phyloP scores from a whole-genome alignment of 2,888 invertebrate genomes.

The Craniophora ligustri region DNA sequence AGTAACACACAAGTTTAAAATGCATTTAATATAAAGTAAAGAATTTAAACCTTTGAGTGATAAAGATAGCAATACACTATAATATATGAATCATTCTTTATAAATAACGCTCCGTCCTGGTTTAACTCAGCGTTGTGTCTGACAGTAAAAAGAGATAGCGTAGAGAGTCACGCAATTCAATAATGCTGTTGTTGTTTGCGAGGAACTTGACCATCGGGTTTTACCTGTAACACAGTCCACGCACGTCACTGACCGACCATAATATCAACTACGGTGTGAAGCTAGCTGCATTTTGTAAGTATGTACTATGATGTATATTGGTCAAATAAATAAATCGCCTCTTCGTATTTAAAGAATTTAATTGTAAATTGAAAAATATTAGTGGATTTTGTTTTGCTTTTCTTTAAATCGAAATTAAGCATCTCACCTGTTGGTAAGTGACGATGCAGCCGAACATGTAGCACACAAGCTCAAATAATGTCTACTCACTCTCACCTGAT shows the following conservation, averaged over 20 bases:
- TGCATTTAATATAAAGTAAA: not conserved
- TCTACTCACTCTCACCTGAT: too few species aligned
- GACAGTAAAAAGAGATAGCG: constrained; percentile 21
- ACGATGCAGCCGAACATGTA: too few species aligned
- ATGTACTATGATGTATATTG: too few species aligned
- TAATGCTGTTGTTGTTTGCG: constrained; percentile 3
- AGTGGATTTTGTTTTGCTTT: too few species aligned
- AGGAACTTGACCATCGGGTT: constrained; percentile 29
- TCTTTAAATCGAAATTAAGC: too few species aligned
- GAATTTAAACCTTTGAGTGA: constrained; percentile 30
- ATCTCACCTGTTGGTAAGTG: too few species aligned
- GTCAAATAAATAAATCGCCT: too few species aligned
- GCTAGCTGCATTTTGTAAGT: constrained; percentile 13
- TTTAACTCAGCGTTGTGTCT: constrained; percentile 15
- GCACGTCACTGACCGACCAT: constrained; percentile 49
- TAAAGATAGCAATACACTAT: constrained; percentile 26
- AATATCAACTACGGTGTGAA: constrained; percentile 30
- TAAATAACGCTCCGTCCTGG: constrained; percentile 27
- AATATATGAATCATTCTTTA: constrained; percentile 6
- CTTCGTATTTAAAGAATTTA: too few species aligned
- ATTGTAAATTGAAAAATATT: too few species aligned
- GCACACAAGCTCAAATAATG: too few species aligned
- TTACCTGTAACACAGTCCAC: not conserved
- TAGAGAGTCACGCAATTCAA: not conserved
- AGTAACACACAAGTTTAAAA: constrained; percentile 10